These are phyloP conservation scores for Fulmarus glacialis DNA, from an alignment of 2,113 vertebrate species.

Conservation along the genomic window DNA sequence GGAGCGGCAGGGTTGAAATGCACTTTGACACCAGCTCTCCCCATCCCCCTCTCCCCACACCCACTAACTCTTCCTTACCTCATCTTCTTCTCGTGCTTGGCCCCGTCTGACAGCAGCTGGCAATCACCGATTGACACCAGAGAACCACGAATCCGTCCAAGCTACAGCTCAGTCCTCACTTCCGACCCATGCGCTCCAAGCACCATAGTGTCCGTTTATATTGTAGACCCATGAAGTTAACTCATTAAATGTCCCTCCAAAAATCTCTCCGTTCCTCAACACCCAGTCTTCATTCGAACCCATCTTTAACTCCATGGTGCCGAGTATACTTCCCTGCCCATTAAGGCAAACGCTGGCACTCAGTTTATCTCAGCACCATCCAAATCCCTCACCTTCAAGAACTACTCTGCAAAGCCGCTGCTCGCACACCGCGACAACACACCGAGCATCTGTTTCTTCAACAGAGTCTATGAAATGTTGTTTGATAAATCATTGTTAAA, in stretches of 20 bases:
- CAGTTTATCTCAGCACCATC: background rate
- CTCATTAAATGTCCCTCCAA: background rate
- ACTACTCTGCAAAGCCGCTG: background rate
- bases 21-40: background rate
- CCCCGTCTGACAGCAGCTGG: background rate
- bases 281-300: background rate
- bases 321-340: rapidly evolving
- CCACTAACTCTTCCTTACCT: background rate
- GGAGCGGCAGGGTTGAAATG: rapidly evolving
- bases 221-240: background rate
- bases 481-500: background rate
- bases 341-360: background rate
- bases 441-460: background rate
- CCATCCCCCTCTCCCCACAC: background rate
- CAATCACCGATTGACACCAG: background rate
- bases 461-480: background rate
- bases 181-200: background rate
- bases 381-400: background rate
- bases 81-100: background rate
- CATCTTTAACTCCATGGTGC: background rate
- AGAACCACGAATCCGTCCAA: background rate
- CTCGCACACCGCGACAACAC: rapidly evolving
- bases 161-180: background rate
- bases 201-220: background rate
- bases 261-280: background rate